A percentile compares a stretch with the other conserved stretches of the same genome.
Evolutionary conservation across 1,140 invertebrate species (phyloP).

Genomic region (Trachymyrmex septentrionalis): DNA sequence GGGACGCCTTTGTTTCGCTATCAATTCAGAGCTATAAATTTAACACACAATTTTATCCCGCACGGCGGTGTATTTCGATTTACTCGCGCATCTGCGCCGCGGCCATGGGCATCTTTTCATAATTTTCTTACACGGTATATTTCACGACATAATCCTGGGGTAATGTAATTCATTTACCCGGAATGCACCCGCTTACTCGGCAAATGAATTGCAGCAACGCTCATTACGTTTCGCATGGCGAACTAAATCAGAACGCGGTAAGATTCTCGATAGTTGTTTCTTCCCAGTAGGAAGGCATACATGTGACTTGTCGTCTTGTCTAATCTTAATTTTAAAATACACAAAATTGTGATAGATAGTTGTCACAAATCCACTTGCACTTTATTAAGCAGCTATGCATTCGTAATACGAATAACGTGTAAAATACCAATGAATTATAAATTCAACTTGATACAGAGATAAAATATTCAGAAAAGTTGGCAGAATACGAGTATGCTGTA

Average conservation of each 20-base stretch:
- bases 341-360: background rate
- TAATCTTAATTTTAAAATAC: background rate
- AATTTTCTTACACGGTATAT: conserved; percentile 66
- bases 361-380: background rate
- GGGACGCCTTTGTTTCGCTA: conserved; percentile 63
- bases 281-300: background rate
- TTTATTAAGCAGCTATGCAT: background rate
- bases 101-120: conserved; percentile 55
- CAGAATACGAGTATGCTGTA: conserved; percentile 19
- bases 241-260: conserved; percentile 58
- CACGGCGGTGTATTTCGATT: conserved; percentile 50
- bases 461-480: conserved; percentile 38
- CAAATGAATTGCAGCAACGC: conserved; percentile 63
- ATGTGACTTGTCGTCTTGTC: background rate
- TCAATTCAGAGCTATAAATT: conserved; percentile 60
- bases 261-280: conserved; percentile 28
- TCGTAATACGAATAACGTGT: background rate
- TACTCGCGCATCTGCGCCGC: conserved; percentile 60
- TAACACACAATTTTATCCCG: conserved; percentile 51
- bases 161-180: conserved; percentile 63
- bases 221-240: conserved; percentile 46
- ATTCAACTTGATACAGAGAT: conserved; percentile 34
- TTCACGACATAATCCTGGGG: conserved; percentile 62
- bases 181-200: conserved; percentile 61
- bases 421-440: conserved; percentile 30